Percentiles rank a stretch among this genome's conserved stretches.
Conservation (phyloP, 2,888 invertebrate species). For the Erynnis tages region DNA sequence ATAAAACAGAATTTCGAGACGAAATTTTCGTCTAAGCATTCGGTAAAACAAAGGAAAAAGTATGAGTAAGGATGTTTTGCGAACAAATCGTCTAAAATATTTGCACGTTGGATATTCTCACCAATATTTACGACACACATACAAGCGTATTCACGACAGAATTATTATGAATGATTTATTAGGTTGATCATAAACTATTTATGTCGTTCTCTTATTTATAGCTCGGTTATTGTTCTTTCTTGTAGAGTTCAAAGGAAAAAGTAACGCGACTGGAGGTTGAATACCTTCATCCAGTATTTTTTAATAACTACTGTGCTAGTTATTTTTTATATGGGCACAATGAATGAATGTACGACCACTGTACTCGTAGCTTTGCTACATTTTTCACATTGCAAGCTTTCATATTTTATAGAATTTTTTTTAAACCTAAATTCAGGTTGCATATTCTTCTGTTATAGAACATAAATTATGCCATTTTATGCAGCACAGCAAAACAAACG, state of each 20-base stretch:
- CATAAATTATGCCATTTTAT: no score
- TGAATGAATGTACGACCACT: slow-evolving; percentile 4
- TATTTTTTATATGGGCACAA: slow-evolving; percentile 6
- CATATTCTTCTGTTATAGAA: neutral
- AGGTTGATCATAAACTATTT: slow-evolving; percentile 14
- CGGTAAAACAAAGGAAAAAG: no score
- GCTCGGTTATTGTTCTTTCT: slow-evolving; percentile 10
- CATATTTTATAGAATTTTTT: neutral
- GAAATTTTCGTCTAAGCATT: no score
- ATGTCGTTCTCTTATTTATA: slow-evolving; percentile 9
- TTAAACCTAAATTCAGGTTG: neutral
- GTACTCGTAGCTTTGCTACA: neutral
- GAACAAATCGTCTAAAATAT: slow-evolving; percentile 1
- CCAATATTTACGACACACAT: slow-evolving; percentile 12
- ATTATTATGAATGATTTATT: slow-evolving; percentile 22
- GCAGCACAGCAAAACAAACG: no score
- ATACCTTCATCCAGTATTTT: slow-evolving; percentile 11
- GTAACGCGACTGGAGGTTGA: slow-evolving; percentile 3
- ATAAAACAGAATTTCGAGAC: no score
- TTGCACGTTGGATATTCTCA: slow-evolving; percentile 1
- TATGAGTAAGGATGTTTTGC: no score
- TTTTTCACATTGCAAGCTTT: slow-evolving; percentile 3
- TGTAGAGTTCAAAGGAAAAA: slow-evolving; percentile 19
- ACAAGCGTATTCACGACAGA: slow-evolving; percentile 11
- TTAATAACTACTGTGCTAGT: slow-evolving; percentile 10